Evolutionary conservation across 2,888 invertebrate genomes (phyloP).

Genomic region (Calliphora vomitoria): DNA sequence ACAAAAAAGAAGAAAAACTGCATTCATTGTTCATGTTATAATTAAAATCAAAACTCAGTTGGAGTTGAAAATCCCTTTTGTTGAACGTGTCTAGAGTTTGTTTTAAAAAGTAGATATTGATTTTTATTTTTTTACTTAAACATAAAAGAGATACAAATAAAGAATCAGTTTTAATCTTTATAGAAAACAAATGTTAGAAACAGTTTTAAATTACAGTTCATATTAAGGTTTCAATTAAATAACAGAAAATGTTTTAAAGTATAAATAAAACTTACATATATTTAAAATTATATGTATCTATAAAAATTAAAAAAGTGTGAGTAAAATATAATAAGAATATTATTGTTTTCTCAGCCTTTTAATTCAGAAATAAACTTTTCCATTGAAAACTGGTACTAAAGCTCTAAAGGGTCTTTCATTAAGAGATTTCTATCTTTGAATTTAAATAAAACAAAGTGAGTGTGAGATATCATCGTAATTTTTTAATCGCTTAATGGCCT

Average conservation of each 20-base stretch:
- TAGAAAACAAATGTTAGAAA: constrained; percentile 1
- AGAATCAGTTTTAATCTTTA: constrained; percentile 1
- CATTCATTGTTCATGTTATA: constrained; percentile 43
- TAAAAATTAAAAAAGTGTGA: too few species aligned
- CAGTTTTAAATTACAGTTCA: constrained; percentile 18
- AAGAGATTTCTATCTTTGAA: too few species aligned
- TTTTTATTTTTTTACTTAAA: constrained; percentile 32
- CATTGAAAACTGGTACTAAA: too few species aligned
- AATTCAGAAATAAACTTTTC: too few species aligned
- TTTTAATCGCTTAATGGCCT: too few species aligned
- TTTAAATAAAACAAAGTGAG: too few species aligned
- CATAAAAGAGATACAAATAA: constrained; percentile 1
- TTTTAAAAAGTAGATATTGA: constrained; percentile 48
- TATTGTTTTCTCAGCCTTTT: neutral
- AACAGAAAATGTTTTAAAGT: neutral
- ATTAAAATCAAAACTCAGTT: constrained; percentile 52
- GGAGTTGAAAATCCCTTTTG: constrained; percentile 23
- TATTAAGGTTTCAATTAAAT: constrained; percentile 40
- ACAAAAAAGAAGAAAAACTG: neutral
- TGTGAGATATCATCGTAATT: too few species aligned
- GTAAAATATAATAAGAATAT: neutral
- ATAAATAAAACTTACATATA: neutral
- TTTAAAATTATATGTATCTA: too few species aligned
- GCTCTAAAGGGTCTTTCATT: too few species aligned
- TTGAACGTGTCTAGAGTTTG: constrained; percentile 9